Conservation (phyloP, 2,888 invertebrate species). For the Dioctria rufipes region DNA sequence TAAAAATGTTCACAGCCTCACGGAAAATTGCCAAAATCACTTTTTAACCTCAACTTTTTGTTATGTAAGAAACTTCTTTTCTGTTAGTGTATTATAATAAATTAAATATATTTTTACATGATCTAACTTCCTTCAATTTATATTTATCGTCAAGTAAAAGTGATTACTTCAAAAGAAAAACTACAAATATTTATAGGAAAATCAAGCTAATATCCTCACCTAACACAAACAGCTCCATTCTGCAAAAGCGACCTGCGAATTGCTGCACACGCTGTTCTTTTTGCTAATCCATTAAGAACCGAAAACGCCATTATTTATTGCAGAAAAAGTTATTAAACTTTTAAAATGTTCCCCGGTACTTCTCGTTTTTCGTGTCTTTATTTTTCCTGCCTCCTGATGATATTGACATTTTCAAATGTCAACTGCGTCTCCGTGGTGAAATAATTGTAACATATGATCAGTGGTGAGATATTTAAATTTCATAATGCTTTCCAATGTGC, state of each 20-base stretch:
- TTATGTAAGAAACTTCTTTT: not conserved
- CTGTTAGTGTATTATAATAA: not conserved
- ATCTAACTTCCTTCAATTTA: not conserved
- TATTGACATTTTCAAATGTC: no score
- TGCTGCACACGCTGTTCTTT: constrained; percentile 23
- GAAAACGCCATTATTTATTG: constrained; percentile 55
- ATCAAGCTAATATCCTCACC: not conserved
- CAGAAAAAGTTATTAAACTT: not conserved
- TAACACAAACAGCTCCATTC: constrained; percentile 43
- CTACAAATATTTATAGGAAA: constrained; percentile 1
- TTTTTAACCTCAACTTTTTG: not conserved
- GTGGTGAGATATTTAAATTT: no score
- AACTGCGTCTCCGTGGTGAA: no score
- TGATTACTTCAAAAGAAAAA: not conserved
- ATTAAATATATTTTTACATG: not conserved
- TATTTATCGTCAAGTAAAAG: not conserved
- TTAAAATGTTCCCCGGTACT: no score
- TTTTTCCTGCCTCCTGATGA: no score
- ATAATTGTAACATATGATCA: no score
- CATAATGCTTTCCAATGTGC: no score
- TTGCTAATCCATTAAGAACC: constrained; percentile 53
- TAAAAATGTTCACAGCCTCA: no score
- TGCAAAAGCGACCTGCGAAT: constrained; percentile 51
- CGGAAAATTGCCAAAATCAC: not conserved
- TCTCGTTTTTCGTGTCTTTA: no score